phyloP scores from a whole-genome alignment of 2,888 invertebrate genomes.

The Catocala sponsa region DNA sequence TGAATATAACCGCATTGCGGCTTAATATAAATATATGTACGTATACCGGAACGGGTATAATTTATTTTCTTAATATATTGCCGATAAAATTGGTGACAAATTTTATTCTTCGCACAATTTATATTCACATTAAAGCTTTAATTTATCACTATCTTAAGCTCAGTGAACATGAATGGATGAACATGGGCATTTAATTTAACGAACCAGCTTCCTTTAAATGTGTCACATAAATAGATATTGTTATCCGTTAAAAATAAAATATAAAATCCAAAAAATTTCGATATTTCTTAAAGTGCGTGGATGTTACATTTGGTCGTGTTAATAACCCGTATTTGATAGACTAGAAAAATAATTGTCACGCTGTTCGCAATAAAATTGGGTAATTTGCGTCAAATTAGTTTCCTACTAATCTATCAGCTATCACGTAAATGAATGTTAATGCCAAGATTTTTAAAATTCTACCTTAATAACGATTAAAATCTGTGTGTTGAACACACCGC shows the following conservation, averaged over 20 bases:
- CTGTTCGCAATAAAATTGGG: too few relatives aligned
- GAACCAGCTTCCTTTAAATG: background rate
- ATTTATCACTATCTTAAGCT: conserved; percentile 22
- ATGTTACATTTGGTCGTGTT: background rate
- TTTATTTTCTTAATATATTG: conserved; percentile 3
- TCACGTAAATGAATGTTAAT: conserved; percentile 3
- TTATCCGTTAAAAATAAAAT: too few relatives aligned
- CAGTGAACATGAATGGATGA: background rate
- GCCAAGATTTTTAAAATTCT: conserved; percentile 12
- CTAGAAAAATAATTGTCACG: too few relatives aligned
- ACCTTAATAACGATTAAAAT: conserved; percentile 1
- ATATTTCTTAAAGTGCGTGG: too few relatives aligned
- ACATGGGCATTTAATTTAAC: conserved; percentile 1
- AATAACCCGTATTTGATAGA: background rate
- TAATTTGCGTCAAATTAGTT: too few relatives aligned
- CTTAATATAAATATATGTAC: background rate
- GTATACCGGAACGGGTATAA: background rate
- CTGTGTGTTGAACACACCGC: conserved; percentile 32
- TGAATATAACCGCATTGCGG: background rate
- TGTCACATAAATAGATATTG: background rate
- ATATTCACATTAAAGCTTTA: conserved; percentile 38
- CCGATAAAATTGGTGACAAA: conserved; percentile 38
- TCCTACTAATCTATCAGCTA: too few relatives aligned
- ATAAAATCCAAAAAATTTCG: too few relatives aligned
- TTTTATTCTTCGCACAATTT: conserved; percentile 34